Conservation (phyloP, 2,113 vertebrate species). For the Rhipidura dahli region DNA sequence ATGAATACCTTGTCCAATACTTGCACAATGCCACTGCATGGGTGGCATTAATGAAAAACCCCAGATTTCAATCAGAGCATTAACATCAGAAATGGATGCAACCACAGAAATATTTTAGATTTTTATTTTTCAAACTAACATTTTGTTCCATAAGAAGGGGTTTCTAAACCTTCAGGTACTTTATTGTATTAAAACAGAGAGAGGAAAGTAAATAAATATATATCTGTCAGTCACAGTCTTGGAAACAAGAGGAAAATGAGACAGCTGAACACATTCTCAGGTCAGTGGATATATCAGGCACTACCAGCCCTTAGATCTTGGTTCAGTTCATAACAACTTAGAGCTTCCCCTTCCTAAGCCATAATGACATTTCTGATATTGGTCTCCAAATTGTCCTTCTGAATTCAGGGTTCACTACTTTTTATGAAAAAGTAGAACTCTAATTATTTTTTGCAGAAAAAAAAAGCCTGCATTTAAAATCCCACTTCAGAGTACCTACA, state of each 20-base stretch:
- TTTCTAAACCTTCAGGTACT: neutral
- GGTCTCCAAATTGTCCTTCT: neutral
- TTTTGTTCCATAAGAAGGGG: neutral
- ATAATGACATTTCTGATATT: neutral
- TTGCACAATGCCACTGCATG: neutral
- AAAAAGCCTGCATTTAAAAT: neutral
- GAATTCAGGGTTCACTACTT: neutral
- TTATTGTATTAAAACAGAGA: neutral
- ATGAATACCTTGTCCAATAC: neutral
- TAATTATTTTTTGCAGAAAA: neutral
- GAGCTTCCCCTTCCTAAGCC: neutral
- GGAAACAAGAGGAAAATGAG: neutral
- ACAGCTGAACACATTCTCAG: neutral
- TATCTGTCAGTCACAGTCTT: neutral
- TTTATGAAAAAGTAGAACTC: neutral
- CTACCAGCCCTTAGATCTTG: neutral
- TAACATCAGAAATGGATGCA: neutral
- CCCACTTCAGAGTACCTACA: neutral
- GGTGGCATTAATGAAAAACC: neutral
- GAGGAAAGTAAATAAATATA: neutral
- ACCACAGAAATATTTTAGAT: neutral
- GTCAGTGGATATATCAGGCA: neutral
- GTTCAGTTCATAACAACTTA: neutral
- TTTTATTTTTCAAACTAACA: neutral
- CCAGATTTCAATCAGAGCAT: neutral